Conservation (phyloP, 2,113 vertebrate genomes). For the Microtus ochrogaster region DNA sequence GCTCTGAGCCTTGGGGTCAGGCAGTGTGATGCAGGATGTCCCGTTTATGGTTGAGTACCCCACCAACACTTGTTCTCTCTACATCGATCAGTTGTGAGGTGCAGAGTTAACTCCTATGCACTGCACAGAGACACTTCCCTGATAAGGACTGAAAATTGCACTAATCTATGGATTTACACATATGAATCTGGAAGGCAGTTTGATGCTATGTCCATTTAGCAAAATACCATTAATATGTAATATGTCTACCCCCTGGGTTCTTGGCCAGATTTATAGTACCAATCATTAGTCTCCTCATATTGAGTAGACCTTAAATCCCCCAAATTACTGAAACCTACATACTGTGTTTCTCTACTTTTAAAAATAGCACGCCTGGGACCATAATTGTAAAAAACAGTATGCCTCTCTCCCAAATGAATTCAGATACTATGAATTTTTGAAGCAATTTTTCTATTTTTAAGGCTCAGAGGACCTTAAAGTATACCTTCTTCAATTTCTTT, state of each 20-base stretch:
- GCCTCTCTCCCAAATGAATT: conserved; percentile 37
- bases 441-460: conserved; percentile 59
- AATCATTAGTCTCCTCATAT: background rate
- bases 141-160: background rate
- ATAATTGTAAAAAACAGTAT: conserved; percentile 24
- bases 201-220: background rate
- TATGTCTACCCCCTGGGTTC: background rate
- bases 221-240: background rate
- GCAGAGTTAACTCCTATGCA: background rate
- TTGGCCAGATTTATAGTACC: background rate
- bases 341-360: conserved; percentile 19
- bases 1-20: background rate
- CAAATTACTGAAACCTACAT: conserved; percentile 33
- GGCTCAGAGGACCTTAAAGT: conserved; percentile 28
- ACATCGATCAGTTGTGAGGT: background rate
- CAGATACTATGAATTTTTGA: conserved; percentile 54
- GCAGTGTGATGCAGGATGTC: background rate
- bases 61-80: background rate
- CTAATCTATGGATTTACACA: background rate
- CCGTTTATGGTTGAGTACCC: background rate
- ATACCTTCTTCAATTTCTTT: conserved; percentile 39
- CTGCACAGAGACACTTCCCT: background rate
- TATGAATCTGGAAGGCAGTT: background rate
- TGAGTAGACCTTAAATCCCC: background rate
- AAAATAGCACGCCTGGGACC: conserved; percentile 21